Evolutionary conservation across 2,113 vertebrate species (phyloP), one percentile per base, ranked within the genome.

Genomic region (Etia nguti): DNA sequence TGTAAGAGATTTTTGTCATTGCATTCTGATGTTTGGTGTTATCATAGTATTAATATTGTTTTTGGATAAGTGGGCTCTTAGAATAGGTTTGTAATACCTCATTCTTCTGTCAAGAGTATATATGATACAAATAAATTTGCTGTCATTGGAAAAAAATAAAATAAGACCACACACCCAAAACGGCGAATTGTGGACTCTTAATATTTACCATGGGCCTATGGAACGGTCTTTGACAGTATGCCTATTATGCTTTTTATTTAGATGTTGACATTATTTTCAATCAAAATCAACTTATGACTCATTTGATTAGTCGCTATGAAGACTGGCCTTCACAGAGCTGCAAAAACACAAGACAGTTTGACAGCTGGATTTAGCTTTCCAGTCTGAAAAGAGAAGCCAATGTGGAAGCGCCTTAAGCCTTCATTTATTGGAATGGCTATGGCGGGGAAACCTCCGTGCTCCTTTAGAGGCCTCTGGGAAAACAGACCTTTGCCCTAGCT

Each of bases 391-490:
- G 60, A 38, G 31, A n/a, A 36, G 60, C 1, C 60, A 36, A 6
- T 0, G n/a, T 36, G 18, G 18, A 65, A n/a, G 60, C 36, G 1
- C 31, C 6, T 65, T 65, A 65, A 8, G 31, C 6, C 60, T n/a
- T 18, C 10, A 8, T 65, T 65, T 65, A 65, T 65, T 65, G 1
- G 60, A n/a, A n/a, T 65, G 60, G 60, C 60, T 36, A 12, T 36
- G 31, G n/a, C 3, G 10, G 31, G 60, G 60, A 65, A 65, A 8
- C 0, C 0, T 65, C 31, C 4, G 2, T 65, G 10, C 60, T 65
- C 60, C 31, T 65, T 36, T 65, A 65, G 31, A 65, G 31, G 59
- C 31, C 59, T 36, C 59, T 62, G 59, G 31, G 18, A 36, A 65
- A 65, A 36, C 31, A 65, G 60, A 65, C 31, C 60, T 2, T 31